phyloP scores from a whole-genome alignment of 2,888 invertebrate species.

The Andrena bucephala region DNA sequence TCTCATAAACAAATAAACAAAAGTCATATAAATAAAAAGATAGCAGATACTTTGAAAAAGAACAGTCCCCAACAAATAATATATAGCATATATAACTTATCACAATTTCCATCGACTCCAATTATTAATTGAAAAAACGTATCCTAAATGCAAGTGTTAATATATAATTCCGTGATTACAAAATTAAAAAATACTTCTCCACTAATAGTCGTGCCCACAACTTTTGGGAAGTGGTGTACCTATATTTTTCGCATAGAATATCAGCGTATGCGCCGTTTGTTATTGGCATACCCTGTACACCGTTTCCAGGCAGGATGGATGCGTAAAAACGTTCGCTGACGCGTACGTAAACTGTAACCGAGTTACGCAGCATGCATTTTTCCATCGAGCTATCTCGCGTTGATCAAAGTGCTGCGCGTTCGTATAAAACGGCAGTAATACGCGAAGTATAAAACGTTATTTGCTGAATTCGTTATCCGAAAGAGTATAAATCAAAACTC shows the following conservation, averaged over 20 bases:
- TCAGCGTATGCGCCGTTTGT: not conserved
- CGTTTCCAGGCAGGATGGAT: constrained; percentile 47
- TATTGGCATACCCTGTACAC: constrained; percentile 30
- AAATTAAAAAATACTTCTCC: too few species aligned
- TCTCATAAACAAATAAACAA: too few species aligned
- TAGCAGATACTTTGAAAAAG: too few species aligned
- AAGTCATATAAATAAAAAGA: too few species aligned
- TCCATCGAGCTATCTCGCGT: constrained; percentile 70
- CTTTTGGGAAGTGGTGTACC: not conserved
- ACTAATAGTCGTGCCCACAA: not conserved
- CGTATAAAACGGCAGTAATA: constrained; percentile 70
- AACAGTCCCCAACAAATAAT: too few species aligned
- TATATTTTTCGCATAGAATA: not conserved
- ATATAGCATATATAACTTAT: too few species aligned
- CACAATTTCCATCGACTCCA: too few species aligned
- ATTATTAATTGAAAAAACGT: too few species aligned
- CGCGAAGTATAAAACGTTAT: constrained; percentile 69
- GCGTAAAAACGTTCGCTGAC: constrained; percentile 69
- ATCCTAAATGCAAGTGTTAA: too few species aligned
- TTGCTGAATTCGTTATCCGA: constrained; percentile 62
- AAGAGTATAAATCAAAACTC: constrained; percentile 72
- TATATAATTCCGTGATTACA: too few species aligned
- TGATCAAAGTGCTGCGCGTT: constrained; percentile 74
- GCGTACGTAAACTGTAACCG: constrained; percentile 66
- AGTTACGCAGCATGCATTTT: constrained; percentile 71